These are phyloP conservation scores for Acrobasis consociella DNA, from an alignment of 2,888 invertebrate genomes.

Conservation along the genomic window DNA sequence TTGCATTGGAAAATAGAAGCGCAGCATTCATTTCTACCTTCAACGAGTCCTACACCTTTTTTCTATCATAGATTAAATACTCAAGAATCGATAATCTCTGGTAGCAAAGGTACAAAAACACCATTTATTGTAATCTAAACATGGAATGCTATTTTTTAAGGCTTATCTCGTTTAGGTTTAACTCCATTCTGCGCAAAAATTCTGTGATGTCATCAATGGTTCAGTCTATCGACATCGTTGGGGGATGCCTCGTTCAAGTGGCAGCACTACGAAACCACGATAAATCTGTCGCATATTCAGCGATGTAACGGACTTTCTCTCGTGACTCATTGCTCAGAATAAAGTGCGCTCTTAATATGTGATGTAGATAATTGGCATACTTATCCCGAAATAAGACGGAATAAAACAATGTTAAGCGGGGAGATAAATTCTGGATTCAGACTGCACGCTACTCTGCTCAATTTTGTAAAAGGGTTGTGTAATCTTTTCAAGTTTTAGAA, in stretches of 20 bases:
- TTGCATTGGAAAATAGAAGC: too few relatives aligned
- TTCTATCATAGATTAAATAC: too few relatives aligned
- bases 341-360: conserved; percentile 75
- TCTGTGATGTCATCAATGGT: too few relatives aligned
- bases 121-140: too few relatives aligned
- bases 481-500: conserved; percentile 25
- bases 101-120: too few relatives aligned
- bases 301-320: conserved; percentile 81
- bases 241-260: conserved; percentile 15
- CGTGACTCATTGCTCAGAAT: conserved; percentile 78
- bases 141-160: too few relatives aligned
- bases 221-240: conserved; percentile 18
- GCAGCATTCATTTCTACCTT: too few relatives aligned
- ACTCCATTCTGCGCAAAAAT: too few relatives aligned
- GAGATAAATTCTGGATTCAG: conserved; percentile 31
- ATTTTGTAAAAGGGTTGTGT: conserved; percentile 15
- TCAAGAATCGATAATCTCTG: too few relatives aligned
- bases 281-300: conserved; percentile 83
- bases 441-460: conserved; percentile 19
- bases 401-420: conserved; percentile 47
- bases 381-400: conserved; percentile 68
- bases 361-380: conserved; percentile 79
- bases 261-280: conserved; percentile 67
- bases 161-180: too few relatives aligned
- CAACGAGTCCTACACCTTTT: too few relatives aligned